Evolutionary conservation across 1,140 invertebrate species (phyloP), one percentile per base, ranked within the genome.

Genomic region (Drosophila kohkoa): DNA sequence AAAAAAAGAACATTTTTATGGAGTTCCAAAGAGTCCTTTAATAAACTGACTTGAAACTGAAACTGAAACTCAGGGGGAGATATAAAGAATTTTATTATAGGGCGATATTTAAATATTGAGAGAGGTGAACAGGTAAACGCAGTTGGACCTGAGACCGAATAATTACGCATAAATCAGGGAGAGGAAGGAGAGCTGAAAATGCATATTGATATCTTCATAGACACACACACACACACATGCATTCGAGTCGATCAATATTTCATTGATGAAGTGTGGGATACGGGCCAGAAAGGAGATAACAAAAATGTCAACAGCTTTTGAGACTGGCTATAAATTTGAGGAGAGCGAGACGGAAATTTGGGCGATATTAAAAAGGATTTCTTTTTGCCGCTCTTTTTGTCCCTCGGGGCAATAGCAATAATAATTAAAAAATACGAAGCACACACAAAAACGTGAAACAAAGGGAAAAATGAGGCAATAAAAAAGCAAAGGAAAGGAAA

Each of bases 281-380:
- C 46, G 71, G 66, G 46, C 28, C n/a, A 30, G 32, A 60, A 57
- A 51, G 41, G 5, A 74, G 80, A 88, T 82, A 87, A 88, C 52
- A 54, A 79, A 87, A 87, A 88, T 88, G 83, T 87, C 83, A 88
- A 87, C 83, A 87, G 74, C 63, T 83, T 63, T 54, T 30, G 80
- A 66, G 69, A n/a, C 64, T 64, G 54, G 48, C 64, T 85, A 88
- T 87, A 87, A 87, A 87, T 87, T 87, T 81, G 78, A 54, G 15
- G 58, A 69, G n/a, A 51, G 57, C 35, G 35, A 16, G 15, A 52
- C 59, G 46, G 30, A 68, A 30, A 46, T 65, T 82, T 82, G 65
- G 68, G 51, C 69, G 78, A 87, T 87, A 87, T 87, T 87, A 88
- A 83, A 88, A 87, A 87, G 83, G 83, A 87, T 87, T 87, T 88